phyloP scores from a whole-genome alignment of 2,113 vertebrate genomes.

The Siphamia tubifer region DNA sequence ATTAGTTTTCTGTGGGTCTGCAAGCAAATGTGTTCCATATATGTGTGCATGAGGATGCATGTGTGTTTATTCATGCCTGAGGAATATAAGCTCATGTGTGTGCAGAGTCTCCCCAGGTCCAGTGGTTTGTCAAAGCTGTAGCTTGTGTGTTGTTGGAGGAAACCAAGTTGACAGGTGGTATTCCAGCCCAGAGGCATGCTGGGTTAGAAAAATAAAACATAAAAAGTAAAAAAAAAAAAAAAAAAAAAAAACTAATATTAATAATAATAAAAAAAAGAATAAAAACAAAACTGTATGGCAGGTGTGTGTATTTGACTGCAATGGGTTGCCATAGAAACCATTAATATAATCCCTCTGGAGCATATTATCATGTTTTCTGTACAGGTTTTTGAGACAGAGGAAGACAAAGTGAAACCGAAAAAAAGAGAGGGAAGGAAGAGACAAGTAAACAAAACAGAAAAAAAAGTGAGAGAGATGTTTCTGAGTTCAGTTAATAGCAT shows the following conservation, averaged over 20 bases:
- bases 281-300: no score
- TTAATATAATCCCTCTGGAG: background rate
- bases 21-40: background rate
- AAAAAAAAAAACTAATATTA: no score
- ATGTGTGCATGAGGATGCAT: background rate
- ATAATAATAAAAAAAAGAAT: no score
- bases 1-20: constrained; percentile 4
- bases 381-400: background rate
- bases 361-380: background rate
- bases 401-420: no score
- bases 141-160: constrained; percentile 23
- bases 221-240: no score
- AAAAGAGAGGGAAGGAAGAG: background rate
- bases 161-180: constrained; percentile 46
- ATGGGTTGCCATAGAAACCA: constrained; percentile 43
- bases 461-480: background rate
- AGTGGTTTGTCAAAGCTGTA: constrained; percentile 24
- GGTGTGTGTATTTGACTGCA: constrained; percentile 22
- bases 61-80: background rate
- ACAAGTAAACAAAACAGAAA: background rate
- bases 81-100: background rate
- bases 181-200: constrained; percentile 32
- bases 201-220: constrained; percentile 15
- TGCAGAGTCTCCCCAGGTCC: constrained; percentile 10
- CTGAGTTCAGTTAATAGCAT: background rate